Evolutionary conservation across 2,888 invertebrate genomes (phyloP), one percentile per base, ranked within the genome.

Genomic region (Himalopsyche tibetana): DNA sequence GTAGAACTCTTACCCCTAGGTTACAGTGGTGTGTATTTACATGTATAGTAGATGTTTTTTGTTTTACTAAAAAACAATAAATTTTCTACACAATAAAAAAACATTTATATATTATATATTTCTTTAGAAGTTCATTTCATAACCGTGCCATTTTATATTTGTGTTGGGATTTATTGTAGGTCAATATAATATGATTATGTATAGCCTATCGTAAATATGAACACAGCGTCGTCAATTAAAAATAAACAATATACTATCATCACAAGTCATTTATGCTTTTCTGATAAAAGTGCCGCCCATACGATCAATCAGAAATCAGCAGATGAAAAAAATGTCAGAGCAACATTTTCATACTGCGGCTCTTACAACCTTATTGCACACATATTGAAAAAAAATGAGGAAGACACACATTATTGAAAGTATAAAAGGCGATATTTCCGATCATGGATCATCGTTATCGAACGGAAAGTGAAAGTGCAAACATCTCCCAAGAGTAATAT

Each of bases 401-500:
- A 87, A 63, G 85, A 85, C 85, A 85, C 88, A 82, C 80, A 80
- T 84, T 36, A 79, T 83, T 81, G 38, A 55, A 42, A 84, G 88
- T 88, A 88, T 88, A 88, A 88, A 88, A 88, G 88, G 84, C 88
- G 80, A 81, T 87, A 83, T 45, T 40, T 82, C 81, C 42, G 83
- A 83, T 85, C 84, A 82, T 40, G 82, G 87, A 87, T 86, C 87
- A 88, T 85, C 87, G 86, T 88, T 86, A 84, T 82, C 88, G 63
- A 81, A 56, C 87, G 36, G 86, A 85, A 80, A 88, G 88, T 88
- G 88, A 88, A 88, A 88, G 88, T 88, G 88, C 83, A 56, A 87
- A 82, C 88, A 88, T 88, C 88, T 85, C 85, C 79, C n/a, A 51
- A 55, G 80, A 83, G 55, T 38, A n/a, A 82, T 84, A 80, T 79